Conservation (phyloP, 2,113 vertebrate species). For the Deroptyus accipitrinus region DNA sequence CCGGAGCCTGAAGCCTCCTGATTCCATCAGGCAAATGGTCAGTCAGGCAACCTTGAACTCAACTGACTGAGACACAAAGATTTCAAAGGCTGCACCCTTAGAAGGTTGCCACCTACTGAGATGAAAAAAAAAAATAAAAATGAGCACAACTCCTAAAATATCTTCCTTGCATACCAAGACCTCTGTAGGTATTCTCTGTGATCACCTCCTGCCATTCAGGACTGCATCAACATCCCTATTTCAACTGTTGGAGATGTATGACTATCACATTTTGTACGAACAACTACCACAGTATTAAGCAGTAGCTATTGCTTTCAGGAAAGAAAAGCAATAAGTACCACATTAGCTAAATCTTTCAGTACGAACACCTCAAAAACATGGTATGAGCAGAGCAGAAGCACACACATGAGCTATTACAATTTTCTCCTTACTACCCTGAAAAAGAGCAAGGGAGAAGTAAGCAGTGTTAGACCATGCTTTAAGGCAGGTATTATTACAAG, state of each 20-base stretch:
- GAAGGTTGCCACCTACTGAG: background rate
- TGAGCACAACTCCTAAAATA: background rate
- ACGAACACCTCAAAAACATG: background rate
- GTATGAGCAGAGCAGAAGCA: background rate
- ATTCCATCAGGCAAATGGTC: background rate
- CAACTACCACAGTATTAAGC: background rate
- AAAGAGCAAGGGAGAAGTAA: background rate
- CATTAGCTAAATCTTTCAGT: background rate
- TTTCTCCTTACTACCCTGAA: background rate
- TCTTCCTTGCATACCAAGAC: background rate
- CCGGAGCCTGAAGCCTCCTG: background rate
- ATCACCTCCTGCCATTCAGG: background rate
- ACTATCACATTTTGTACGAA: background rate
- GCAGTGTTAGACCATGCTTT: background rate
- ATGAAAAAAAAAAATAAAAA: background rate
- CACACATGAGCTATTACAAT: fast-evolving
- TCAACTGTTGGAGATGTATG: background rate
- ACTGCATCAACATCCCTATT: background rate
- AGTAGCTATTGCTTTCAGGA: background rate
- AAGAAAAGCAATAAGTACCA: background rate
- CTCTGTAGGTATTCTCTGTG: no score
- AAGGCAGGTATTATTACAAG: background rate
- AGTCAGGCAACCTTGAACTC: background rate
- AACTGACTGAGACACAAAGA: background rate
- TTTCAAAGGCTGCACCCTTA: background rate